These are phyloP conservation scores for Amblyraja radiata DNA, from an alignment of 2,797 vertebrate genomes.

Conservation along the genomic window DNA sequence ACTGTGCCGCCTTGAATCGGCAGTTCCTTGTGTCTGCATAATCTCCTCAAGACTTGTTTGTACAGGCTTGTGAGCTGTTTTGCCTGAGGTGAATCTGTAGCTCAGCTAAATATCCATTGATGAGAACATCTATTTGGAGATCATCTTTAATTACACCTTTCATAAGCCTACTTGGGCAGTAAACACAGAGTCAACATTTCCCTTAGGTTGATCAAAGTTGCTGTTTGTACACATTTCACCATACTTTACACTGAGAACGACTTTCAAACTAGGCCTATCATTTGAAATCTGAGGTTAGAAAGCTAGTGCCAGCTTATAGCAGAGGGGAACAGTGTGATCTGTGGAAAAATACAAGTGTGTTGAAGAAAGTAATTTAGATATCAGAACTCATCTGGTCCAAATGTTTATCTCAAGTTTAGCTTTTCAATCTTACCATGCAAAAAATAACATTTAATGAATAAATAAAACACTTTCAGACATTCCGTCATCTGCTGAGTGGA, in stretches of 20 bases:
- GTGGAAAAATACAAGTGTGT: background rate
- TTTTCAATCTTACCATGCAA: background rate
- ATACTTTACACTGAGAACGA: background rate
- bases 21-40: too few relatives aligned
- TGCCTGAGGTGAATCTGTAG: too few relatives aligned
- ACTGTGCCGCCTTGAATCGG: too few relatives aligned
- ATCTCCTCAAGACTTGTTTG: background rate
- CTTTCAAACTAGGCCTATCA: background rate
- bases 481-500: conserved; percentile 18
- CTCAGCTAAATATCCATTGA: background rate
- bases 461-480: conserved; percentile 18
- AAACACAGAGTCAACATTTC: background rate
- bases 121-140: background rate
- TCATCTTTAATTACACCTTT: background rate
- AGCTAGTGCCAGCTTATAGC: background rate
- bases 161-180: background rate
- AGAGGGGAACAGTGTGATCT: too few relatives aligned
- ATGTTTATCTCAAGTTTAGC: background rate
- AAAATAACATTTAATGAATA: conserved; percentile 21
- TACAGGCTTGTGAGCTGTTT: background rate
- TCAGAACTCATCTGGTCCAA: background rate
- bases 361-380: background rate
- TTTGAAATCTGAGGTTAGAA: background rate
- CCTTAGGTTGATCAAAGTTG: background rate
- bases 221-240: background rate